Base-by-base conservation (phyloP, 2,113 vertebrate species). In the Gallinago undulata region DNA sequence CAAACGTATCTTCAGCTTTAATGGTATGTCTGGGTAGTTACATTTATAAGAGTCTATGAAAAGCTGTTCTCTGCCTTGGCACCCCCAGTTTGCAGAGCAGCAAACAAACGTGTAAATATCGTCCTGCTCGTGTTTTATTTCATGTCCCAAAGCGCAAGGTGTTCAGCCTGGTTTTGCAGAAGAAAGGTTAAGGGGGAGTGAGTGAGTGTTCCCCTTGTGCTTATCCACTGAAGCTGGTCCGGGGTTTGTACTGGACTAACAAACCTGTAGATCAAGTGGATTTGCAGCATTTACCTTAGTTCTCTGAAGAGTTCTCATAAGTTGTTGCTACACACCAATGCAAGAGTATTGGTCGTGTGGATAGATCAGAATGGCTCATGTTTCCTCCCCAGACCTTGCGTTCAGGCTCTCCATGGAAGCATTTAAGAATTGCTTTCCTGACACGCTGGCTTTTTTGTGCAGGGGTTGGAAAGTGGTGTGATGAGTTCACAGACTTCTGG, bases 1-100 rank as follows among this genome's bases (percentile, higher is more conserved):
- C 84, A 98, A 96, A 76, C 67, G 98, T 10, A 82, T 99, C 94
- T 99, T 99, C 82, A 97, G 88, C 9, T 91, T 99, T 68, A 97
- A 95, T 6, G 98, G 99, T 99, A 96, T 2, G 97, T 73, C 43
- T 39, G 27, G 27, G 24, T 16, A 6, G 13, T 7, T 48, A 2
- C 25, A 2, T 25, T 59, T 68, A 1, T 8, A 50, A 31, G 30
- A 47, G 21, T 30, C 56, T 47, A 4, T 15, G 25, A 48, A 35
- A 10, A 62, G 56, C n/a, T 57, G 63, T 87, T 31, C n/a, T 67
- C 41, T 87, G 55, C 35, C 37, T 76, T 13, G 0, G 24, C 3
- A 6, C 21, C 93, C 28, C 27, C 37, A 6, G 62, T 77, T 35
- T 47, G 43, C 67, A 83, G 55, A 35, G 50, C 43, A 69, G 67